These are phyloP conservation scores for Keiferia lycopersicella DNA, from an alignment of 2,888 invertebrate genomes.

Conservation along the genomic window DNA sequence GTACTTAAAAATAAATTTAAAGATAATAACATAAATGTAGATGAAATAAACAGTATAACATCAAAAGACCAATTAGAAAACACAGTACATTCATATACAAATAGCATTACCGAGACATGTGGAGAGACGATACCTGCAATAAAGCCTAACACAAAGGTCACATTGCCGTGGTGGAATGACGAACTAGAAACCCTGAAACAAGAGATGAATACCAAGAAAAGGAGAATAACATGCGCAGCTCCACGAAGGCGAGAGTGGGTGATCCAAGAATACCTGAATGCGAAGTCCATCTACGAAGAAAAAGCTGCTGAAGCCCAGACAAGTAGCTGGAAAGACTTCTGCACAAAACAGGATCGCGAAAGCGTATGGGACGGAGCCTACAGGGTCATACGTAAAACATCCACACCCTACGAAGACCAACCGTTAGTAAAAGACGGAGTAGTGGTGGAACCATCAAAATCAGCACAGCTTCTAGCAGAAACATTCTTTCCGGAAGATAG, in stretches of 20 bases:
- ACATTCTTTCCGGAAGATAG: slow-evolving; percentile 3
- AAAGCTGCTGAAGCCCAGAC: too few species aligned
- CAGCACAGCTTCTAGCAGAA: neutral
- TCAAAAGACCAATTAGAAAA: neutral
- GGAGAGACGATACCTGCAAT: slow-evolving; percentile 2
- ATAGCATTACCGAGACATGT: neutral
- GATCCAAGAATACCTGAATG: too few species aligned
- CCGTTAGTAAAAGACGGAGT: neutral
- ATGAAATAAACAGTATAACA: too few species aligned
- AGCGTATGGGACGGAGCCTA: too few species aligned
- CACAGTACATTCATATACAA: slow-evolving; percentile 12
- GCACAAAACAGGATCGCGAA: too few species aligned
- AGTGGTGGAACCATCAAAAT: neutral
- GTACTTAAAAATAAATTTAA: too few species aligned
- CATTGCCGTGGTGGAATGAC: neutral
- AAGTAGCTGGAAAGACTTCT: too few species aligned
- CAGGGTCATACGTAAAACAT: slow-evolving; percentile 19
- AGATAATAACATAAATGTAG: too few species aligned
- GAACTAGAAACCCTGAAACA: neutral
- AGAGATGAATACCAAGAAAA: neutral
- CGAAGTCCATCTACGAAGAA: too few species aligned
- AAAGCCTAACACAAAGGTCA: neutral
- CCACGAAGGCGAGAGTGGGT: too few species aligned
- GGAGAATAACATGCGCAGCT: too few species aligned
- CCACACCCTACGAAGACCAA: slow-evolving; percentile 18